Evolutionary conservation across 2,113 vertebrate genomes (phyloP).

Genomic region (Numida meleagris): DNA sequence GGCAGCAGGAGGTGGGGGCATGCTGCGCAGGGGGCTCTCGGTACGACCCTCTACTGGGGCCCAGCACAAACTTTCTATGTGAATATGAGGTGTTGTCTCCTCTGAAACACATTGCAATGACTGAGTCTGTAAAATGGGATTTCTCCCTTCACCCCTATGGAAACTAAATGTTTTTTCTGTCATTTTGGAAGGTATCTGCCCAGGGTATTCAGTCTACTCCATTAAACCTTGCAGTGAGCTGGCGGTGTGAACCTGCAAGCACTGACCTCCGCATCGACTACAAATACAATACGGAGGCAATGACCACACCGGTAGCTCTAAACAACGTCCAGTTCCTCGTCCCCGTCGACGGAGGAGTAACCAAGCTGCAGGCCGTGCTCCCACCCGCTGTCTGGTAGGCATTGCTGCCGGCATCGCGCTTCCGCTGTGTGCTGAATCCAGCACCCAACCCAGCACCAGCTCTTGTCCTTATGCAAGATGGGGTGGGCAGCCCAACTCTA

Average conservation of each 20-base stretch:
- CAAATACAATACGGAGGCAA: constrained; percentile 95
- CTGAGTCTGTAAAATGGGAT: background rate
- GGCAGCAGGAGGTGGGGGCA: background rate
- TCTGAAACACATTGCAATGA: background rate
- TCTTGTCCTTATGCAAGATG: background rate
- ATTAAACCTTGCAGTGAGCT: constrained; percentile 94
- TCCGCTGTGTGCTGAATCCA: background rate
- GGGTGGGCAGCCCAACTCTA: fast-evolving
- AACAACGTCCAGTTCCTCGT: constrained; percentile 94
- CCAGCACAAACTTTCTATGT: background rate
- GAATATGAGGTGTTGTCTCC: background rate
- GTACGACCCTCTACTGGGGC: background rate
- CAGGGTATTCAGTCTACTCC: constrained; percentile 97
- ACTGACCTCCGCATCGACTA: constrained; percentile 97
- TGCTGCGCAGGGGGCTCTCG: fast-evolving
- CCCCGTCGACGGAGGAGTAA: constrained; percentile 89
- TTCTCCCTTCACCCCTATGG: background rate
- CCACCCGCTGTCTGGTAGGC: constrained; percentile 93
- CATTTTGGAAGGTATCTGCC: constrained; percentile 86
- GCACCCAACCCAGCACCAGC: background rate
- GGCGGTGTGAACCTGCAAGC: constrained; percentile 89
- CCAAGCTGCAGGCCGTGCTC: constrained; percentile 92
- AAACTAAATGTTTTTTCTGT: constrained; percentile 71
- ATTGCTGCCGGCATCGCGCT: background rate
- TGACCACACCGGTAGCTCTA: constrained; percentile 87